These are phyloP conservation scores for Didymodactylos carnosus DNA, from an alignment of 2,888 invertebrate genomes.

Conservation along the genomic window DNA sequence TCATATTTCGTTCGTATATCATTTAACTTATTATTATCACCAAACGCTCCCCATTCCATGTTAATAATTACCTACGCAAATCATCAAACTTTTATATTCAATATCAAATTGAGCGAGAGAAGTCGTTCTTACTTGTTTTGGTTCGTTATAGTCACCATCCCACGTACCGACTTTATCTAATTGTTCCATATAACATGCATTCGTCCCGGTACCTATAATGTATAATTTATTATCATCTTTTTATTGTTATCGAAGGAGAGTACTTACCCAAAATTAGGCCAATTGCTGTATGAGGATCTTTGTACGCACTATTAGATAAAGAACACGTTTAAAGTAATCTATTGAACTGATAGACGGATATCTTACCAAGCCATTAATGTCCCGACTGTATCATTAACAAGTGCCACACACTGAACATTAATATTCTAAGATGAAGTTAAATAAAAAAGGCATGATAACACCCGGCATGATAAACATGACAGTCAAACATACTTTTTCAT, in stretches of 20 bases:
- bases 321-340: too few relatives aligned
- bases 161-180: constrained; percentile 58
- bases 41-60: constrained; percentile 93
- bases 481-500: constrained; percentile 21
- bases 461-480: too few relatives aligned
- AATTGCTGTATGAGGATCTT: constrained; percentile 71
- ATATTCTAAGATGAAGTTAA: constrained; percentile 46
- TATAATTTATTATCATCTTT: too few relatives aligned
- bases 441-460: constrained; percentile 33
- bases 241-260: too few relatives aligned
- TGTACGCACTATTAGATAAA: too few relatives aligned
- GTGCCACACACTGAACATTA: constrained; percentile 73
- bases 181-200: constrained; percentile 79
- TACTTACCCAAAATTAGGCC: constrained; percentile 90
- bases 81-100: too few relatives aligned
- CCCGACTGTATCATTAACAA: constrained; percentile 88
- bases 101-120: not conserved
- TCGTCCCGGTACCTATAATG: constrained; percentile 86
- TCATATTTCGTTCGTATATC: constrained; percentile 56
- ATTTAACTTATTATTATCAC: constrained; percentile 66
- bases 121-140: constrained; percentile 40
- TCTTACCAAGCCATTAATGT: constrained; percentile 94
- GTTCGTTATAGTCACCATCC: constrained; percentile 43
- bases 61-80: constrained; percentile 67
- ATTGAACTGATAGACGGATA: too few relatives aligned